Percentiles rank a stretch among this genome's conserved stretches.
These are phyloP conservation scores for Peromyscus leucopus DNA, from an alignment of 2,113 vertebrate species.

Conservation along the genomic window DNA sequence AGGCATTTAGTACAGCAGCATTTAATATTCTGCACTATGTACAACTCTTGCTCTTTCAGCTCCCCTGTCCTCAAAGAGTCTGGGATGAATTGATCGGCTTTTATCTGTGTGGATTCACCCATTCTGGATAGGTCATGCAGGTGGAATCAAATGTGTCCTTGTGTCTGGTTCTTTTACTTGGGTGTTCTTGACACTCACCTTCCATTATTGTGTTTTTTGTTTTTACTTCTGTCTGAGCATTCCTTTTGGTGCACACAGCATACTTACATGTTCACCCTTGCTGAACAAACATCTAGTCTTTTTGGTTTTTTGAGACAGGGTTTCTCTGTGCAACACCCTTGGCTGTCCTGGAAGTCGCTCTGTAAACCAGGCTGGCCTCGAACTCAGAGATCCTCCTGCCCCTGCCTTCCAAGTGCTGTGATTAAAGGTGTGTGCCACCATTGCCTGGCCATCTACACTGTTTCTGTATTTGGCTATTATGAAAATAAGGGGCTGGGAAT, in stretches of 20 bases:
- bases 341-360: neutral
- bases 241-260: neutral
- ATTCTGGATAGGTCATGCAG: neutral
- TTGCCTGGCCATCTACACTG: neutral
- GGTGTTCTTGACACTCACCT: neutral
- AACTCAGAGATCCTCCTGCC: neutral
- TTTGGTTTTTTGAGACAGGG: neutral
- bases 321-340: neutral
- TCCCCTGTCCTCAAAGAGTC: neutral
- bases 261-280: neutral
- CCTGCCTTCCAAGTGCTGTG: neutral
- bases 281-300: neutral
- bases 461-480: neutral
- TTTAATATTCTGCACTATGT: slow-evolving; percentile 5
- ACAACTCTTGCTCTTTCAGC: neutral
- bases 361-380: neutral
- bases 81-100: neutral
- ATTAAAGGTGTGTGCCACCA: neutral
- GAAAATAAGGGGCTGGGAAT: neutral
- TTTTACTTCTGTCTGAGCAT: neutral
- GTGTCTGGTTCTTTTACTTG: slow-evolving; percentile 6
- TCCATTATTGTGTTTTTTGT: neutral
- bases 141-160: neutral
- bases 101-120: neutral
- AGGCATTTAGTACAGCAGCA: neutral